phyloP scores from a whole-genome alignment of 1,140 invertebrate species.

The Samia ricini region DNA sequence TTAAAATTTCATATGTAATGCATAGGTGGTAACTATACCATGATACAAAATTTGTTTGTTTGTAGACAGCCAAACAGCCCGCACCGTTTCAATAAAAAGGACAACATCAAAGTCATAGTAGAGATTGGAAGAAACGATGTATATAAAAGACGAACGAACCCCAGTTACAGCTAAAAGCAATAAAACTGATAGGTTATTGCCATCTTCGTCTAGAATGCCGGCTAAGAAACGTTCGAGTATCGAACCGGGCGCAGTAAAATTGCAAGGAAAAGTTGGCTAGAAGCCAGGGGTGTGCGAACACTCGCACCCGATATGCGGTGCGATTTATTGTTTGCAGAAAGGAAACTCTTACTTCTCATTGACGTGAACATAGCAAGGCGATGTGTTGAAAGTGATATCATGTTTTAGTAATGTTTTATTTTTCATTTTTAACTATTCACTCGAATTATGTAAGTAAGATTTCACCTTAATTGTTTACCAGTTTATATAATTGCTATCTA shows the following conservation, averaged over 20 bases:
- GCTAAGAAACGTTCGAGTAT: conserved; percentile 56
- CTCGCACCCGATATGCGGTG: conserved; percentile 26
- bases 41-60: background rate
- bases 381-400: conserved; percentile 37
- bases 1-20: too few species aligned
- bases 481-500: too few species aligned
- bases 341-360: conserved; percentile 63
- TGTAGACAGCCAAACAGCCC: background rate
- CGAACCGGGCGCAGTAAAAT: conserved; percentile 54
- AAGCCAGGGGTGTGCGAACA: conserved; percentile 39
- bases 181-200: conserved; percentile 68
- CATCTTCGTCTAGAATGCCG: conserved; percentile 50
- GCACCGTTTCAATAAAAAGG: background rate
- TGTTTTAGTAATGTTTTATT: background rate
- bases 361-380: conserved; percentile 40
- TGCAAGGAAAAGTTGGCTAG: conserved; percentile 65
- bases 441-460: background rate
- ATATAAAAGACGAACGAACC: conserved; percentile 25
- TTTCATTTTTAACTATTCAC: too few species aligned
- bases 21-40: background rate
- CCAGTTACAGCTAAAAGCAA: conserved; percentile 29
- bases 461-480: background rate
- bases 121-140: conserved; percentile 9
- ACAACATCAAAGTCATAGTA: conserved; percentile 9
- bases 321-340: conserved; percentile 57